Conservation (phyloP, 2,797 vertebrate species). For the Sebastes vulpes region DNA sequence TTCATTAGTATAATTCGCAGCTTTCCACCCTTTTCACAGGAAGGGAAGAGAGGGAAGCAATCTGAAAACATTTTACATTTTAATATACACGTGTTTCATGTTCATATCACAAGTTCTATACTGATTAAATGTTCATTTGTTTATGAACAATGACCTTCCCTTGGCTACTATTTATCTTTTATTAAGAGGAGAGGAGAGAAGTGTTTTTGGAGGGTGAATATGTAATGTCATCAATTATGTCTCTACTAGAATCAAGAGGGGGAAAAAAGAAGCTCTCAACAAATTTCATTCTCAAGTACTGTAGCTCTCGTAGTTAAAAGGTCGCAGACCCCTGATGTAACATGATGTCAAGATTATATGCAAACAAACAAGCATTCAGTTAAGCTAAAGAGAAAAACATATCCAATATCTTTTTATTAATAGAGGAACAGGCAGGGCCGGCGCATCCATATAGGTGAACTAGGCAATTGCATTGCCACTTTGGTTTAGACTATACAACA, state of each 20-base stretch:
- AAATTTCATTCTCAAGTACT: background rate
- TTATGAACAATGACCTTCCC: background rate
- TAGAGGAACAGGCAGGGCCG: background rate
- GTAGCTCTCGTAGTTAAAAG: constrained; percentile 1
- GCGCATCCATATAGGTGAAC: too few species aligned
- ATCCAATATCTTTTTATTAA: background rate
- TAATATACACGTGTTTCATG: background rate
- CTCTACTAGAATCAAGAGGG: background rate
- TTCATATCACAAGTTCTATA: background rate
- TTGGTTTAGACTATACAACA: too few species aligned
- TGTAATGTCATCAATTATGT: background rate
- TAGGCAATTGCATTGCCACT: too few species aligned
- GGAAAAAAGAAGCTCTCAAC: background rate
- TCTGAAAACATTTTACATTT: background rate
- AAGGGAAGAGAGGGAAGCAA: background rate
- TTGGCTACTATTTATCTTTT: constrained; percentile 1
- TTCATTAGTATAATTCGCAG: background rate
- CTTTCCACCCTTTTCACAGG: background rate
- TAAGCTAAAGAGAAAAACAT: background rate
- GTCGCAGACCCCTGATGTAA: background rate
- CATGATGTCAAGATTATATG: background rate
- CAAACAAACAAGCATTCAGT: background rate
- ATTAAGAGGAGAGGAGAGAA: background rate
- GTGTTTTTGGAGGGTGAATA: background rate
- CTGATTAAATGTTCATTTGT: background rate